These are phyloP conservation scores for Tringa solitaria DNA, from an alignment of 2,113 vertebrate species.

Conservation along the genomic window DNA sequence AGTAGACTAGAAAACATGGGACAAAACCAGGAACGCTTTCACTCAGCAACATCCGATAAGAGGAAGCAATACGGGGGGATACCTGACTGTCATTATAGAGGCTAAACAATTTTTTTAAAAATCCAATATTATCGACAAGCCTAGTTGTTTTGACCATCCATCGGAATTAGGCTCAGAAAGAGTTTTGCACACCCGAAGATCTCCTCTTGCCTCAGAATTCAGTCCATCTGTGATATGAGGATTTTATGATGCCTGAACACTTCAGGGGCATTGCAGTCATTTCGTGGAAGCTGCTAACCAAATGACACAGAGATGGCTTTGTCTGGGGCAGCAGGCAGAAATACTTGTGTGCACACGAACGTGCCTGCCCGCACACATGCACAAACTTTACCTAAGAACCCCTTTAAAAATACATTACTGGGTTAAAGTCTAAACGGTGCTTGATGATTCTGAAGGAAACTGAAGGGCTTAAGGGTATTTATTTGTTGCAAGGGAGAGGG, in stretches of 20 bases:
- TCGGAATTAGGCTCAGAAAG: not conserved
- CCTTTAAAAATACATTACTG: not conserved
- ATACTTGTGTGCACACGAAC: not conserved
- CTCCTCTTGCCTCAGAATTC: not conserved
- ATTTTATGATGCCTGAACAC: slow-evolving; percentile 39
- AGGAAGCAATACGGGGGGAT: not conserved
- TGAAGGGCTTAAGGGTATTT: not conserved
- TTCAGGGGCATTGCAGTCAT: slow-evolving; percentile 10
- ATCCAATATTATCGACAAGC: not conserved
- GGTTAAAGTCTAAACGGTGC: not conserved
- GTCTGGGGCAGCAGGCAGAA: not conserved
- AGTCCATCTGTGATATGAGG: not conserved
- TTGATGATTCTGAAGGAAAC: not conserved
- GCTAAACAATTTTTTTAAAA: not conserved
- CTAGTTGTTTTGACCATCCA: not conserved
- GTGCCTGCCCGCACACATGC: not conserved
- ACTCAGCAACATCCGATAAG: not conserved
- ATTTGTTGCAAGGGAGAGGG: not conserved
- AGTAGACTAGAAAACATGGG: not conserved
- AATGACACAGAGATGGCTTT: not conserved
- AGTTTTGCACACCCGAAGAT: not conserved
- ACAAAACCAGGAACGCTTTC: not conserved
- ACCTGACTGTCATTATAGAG: not conserved
- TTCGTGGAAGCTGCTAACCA: not conserved
- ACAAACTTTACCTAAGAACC: not conserved